A percentile compares a stretch with the other conserved stretches of the same genome.
phyloP scores from a whole-genome alignment of 2,888 invertebrate genomes.

The Baccha elongata region DNA sequence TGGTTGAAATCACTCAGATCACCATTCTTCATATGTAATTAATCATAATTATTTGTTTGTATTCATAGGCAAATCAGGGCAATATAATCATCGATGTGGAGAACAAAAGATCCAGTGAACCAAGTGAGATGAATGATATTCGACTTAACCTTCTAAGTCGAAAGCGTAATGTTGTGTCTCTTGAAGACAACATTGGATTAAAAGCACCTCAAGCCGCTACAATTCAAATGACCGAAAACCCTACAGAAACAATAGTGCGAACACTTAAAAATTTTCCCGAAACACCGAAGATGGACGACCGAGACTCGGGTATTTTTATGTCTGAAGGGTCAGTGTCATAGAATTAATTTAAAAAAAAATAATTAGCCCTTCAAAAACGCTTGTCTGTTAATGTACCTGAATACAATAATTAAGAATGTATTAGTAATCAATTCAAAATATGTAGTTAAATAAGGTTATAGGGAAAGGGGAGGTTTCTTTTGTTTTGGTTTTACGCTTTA shows the following conservation, averaged over 20 bases:
- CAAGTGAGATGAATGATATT: conserved; percentile 76
- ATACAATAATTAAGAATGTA: background rate
- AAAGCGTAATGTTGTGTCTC: conserved; percentile 77
- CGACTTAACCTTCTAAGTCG: conserved; percentile 76
- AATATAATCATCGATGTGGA: conserved; percentile 74
- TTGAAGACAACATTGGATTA: conserved; percentile 79
- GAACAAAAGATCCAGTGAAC: conserved; percentile 74
- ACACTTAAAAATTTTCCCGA: conserved; percentile 36
- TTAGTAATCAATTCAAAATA: too few species aligned
- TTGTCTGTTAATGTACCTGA: conserved; percentile 21
- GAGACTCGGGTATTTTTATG: conserved; percentile 54
- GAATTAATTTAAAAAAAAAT: background rate
- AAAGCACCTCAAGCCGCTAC: background rate
- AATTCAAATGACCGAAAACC: background rate
- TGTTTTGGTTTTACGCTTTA: too few species aligned
- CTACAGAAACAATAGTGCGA: conserved; percentile 3
- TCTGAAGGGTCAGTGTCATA: conserved; percentile 16
- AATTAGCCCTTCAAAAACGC: background rate
- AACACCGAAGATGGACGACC: conserved; percentile 26
- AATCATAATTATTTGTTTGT: background rate
- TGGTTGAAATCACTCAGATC: too few species aligned
- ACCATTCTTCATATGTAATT: too few species aligned
- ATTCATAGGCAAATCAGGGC: conserved; percentile 78
- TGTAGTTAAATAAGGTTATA: too few species aligned
- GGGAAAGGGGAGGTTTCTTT: too few species aligned